These are phyloP conservation scores for Melanaphis sacchari DNA, from an alignment of 1,140 invertebrate species.

Conservation along the genomic window DNA sequence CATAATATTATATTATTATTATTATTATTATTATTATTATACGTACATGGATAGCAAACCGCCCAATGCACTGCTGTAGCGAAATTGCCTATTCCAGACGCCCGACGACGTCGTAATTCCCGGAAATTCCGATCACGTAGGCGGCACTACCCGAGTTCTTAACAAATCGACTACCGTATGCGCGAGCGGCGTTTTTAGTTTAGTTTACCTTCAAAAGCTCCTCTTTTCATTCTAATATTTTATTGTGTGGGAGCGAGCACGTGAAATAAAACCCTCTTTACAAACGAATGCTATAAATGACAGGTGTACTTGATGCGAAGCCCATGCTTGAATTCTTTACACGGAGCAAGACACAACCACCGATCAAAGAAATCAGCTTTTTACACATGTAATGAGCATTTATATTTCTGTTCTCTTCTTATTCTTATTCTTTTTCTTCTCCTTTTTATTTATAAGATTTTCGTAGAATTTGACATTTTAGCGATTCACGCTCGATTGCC, in stretches of 20 bases:
- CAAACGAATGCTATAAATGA: background rate
- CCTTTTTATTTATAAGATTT: background rate
- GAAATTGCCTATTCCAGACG: conserved; percentile 32
- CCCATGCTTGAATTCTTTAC: background rate
- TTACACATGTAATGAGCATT: background rate
- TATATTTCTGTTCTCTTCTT: background rate
- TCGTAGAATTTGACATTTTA: background rate
- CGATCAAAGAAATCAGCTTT: background rate
- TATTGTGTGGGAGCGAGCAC: background rate
- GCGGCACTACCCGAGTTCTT: background rate
- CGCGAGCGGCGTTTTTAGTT: background rate
- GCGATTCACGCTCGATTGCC: background rate
- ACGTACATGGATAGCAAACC: background rate
- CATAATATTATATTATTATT: background rate
- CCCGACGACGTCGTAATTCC: background rate
- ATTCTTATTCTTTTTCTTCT: background rate
- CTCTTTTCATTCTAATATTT: background rate
- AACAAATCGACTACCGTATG: conserved; percentile 25
- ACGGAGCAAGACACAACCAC: background rate
- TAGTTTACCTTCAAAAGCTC: background rate
- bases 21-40: background rate
- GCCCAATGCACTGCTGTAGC: background rate
- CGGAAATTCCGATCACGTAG: conserved; percentile 38
- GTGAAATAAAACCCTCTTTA: background rate
- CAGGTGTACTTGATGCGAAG: background rate